These are phyloP conservation scores for Campoplex nolae DNA, from an alignment of 2,888 invertebrate genomes.

Conservation along the genomic window DNA sequence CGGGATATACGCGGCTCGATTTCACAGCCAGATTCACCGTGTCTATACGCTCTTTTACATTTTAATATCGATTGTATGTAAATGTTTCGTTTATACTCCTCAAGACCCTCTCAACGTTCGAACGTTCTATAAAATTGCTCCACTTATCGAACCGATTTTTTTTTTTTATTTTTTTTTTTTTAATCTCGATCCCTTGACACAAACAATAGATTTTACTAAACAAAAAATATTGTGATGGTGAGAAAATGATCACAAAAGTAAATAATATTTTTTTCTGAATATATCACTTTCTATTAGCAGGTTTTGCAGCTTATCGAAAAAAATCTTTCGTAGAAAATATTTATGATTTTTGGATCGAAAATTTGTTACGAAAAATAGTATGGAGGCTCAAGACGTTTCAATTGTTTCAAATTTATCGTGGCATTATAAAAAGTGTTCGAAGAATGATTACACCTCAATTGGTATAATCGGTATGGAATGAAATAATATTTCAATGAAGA, in stretches of 20 bases:
- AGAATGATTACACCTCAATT: not conserved
- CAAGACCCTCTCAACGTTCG: slow-evolving; percentile 27
- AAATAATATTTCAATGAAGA: slow-evolving; percentile 8
- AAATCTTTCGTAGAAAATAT: not conserved
- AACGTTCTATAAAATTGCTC: slow-evolving; percentile 50
- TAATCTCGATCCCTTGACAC: not conserved
- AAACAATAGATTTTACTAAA: not conserved
- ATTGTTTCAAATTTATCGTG: not conserved
- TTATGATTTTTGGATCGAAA: not conserved
- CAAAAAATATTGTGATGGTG: not conserved
- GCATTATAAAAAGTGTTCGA: not conserved
- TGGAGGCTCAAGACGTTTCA: not conserved
- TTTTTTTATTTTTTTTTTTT: not conserved
- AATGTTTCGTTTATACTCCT: slow-evolving; percentile 58
- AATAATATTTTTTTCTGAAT: not conserved
- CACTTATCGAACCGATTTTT: slow-evolving; percentile 24
- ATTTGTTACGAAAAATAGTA: not conserved
- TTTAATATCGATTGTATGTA: slow-evolving; percentile 70
- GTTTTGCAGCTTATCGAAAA: no score
- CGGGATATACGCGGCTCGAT: slow-evolving; percentile 27
- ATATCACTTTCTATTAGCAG: not conserved
- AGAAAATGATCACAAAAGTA: not conserved
- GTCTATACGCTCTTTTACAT: slow-evolving; percentile 59
- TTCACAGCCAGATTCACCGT: slow-evolving; percentile 8
- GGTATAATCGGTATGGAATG: not conserved